Percentiles rank a stretch among this genome's conserved stretches.
Evolutionary conservation across 2,888 invertebrate genomes (phyloP).

Genomic region (Scelioninae gen. 1): DNA sequence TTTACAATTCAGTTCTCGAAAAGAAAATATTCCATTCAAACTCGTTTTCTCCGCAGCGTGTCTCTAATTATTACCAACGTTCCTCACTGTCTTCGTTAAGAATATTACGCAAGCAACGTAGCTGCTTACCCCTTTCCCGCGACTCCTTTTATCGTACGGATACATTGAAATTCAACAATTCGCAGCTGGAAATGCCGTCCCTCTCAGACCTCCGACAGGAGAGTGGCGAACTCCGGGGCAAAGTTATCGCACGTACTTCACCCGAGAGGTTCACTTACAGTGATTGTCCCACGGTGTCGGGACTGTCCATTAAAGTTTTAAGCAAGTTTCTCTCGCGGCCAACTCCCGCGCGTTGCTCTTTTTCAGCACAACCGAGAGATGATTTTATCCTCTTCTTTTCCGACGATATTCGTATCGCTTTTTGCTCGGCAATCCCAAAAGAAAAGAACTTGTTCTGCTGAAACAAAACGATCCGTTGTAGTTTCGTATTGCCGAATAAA

Average conservation of each 20-base stretch:
- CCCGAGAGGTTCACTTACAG: slow-evolving; percentile 72
- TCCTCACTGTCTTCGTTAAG: slow-evolving; percentile 64
- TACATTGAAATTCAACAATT: slow-evolving; percentile 71
- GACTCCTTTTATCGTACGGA: slow-evolving; percentile 64
- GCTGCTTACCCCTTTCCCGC: slow-evolving; percentile 33
- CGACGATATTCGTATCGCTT: slow-evolving; percentile 57
- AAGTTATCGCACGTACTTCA: slow-evolving; percentile 73
- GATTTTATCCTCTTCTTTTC: slow-evolving; percentile 57
- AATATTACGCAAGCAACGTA: slow-evolving; percentile 65
- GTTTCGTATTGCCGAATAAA: slow-evolving; percentile 27
- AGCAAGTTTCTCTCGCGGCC: slow-evolving; percentile 75
- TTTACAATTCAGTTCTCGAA: slow-evolving; percentile 35
- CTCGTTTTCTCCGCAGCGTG: slow-evolving; percentile 44
- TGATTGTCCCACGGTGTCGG: slow-evolving; percentile 75
- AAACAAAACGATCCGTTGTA: slow-evolving; percentile 44
- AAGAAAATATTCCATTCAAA: slow-evolving; percentile 58
- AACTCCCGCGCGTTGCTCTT: slow-evolving; percentile 71
- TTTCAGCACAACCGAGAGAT: slow-evolving; percentile 58
- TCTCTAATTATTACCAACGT: slow-evolving; percentile 67
- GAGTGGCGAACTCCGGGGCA: slow-evolving; percentile 67
- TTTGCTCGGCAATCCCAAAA: slow-evolving; percentile 39
- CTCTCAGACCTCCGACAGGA: slow-evolving; percentile 62
- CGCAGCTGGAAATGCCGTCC: slow-evolving; percentile 68
- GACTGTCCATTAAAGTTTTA: slow-evolving; percentile 80
- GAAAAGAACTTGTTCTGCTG: slow-evolving; percentile 42